phyloP scores from a whole-genome alignment of 2,888 invertebrate genomes.

The Platynereis dumerilii region DNA sequence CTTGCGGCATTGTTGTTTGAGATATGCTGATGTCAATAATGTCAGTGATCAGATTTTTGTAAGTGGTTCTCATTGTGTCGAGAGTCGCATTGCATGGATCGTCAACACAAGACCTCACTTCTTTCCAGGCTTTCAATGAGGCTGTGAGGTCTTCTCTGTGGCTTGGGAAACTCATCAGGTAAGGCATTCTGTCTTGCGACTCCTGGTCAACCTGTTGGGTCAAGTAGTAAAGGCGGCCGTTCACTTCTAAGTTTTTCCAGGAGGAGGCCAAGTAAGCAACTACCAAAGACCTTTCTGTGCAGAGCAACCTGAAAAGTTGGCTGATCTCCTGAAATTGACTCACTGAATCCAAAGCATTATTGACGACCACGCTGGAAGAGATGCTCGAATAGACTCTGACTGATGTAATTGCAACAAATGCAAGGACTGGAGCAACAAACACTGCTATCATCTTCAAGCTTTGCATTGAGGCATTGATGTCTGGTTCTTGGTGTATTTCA shows the following conservation, averaged over 20 bases:
- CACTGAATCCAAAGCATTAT: neutral
- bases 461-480: neutral
- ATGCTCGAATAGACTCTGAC: neutral
- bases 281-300: neutral
- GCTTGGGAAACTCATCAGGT: neutral
- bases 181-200: neutral
- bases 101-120: neutral
- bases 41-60: neutral
- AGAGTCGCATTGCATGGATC: neutral
- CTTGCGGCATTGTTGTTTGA: neutral
- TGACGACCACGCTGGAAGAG: neutral
- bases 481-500: no score
- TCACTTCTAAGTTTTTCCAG: neutral
- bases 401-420: neutral
- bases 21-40: neutral
- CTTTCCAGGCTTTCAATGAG: neutral
- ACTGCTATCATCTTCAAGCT: neutral
- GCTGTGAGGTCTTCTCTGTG: neutral
- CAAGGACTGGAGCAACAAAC: conserved; percentile 1
- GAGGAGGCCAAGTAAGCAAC: neutral
- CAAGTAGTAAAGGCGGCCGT: neutral
- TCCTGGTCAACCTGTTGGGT: neutral
- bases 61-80: neutral
- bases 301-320: neutral
- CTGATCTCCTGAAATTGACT: neutral